Base-by-base conservation (phyloP, 2,888 invertebrate species). In the Mimumesa dahlbomi region DNA sequence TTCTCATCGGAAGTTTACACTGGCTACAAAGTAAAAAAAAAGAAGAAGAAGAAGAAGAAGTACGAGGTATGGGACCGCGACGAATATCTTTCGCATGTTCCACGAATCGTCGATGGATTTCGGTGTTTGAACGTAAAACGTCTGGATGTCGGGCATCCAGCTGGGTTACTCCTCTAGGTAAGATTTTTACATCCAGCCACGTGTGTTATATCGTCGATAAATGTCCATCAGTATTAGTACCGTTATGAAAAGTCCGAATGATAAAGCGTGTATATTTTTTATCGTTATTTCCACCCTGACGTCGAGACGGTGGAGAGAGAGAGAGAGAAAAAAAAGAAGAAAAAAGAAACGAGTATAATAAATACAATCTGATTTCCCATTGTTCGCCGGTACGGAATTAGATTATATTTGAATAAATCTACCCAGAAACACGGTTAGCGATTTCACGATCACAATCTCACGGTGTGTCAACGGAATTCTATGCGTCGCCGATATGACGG, bases 401-500 rank as follows among this genome's bases (percentile, higher is more conserved):
- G n/a, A n/a, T n/a, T n/a, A 21, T 13, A 21, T 21, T 6, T 38
- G 21, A 18, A 19, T 49, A 18, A 18, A 49, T 49, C 36, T 4
- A 11, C 34, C 9, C 11, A 18, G 11, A n/a, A 18, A 11, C 11
- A 11, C 49, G 5, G 31, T 18, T 34, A 34, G 49, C 19, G 46
- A 46, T 61, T 43, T 57, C 63, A 46, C 56, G 43, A 53, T 31
- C n/a, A n/a, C n/a, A n/a, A n/a, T n/a, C 45, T 63, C 38, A n/a
- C 43, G 31, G 7, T 16, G 65, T n/a, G n/a, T n/a, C n/a, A n/a
- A n/a, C n/a, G n/a, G n/a, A 45, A 52, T 46, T 49, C 56, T 31
- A 18, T 14, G 16, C 53, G 77, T 77, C 76, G 65, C 57, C 79
- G 53, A 74, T 70, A 77, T 84, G 82, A 85, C 81, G 82, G 82